Percentiles rank a stretch among this genome's conserved stretches.
These are phyloP conservation scores for Prochilodus magdalenae DNA, from an alignment of 2,113 vertebrate genomes.

Conservation along the genomic window DNA sequence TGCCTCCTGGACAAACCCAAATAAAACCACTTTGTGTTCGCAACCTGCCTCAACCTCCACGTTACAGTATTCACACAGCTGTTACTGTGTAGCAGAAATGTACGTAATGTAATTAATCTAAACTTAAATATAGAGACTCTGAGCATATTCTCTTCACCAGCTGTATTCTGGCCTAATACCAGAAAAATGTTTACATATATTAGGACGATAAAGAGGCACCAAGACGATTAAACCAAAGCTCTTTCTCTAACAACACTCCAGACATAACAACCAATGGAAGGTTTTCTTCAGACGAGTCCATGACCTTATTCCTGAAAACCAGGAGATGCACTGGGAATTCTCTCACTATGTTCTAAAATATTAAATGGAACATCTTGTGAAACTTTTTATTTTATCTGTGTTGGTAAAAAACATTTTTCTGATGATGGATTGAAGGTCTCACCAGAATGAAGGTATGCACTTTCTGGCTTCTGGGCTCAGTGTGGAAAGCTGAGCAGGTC, in stretches of 20 bases:
- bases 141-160: background rate
- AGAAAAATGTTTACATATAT: constrained; percentile 5
- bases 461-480: background rate
- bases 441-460: background rate
- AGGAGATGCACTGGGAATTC: too few relatives aligned
- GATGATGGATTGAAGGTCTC: background rate
- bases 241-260: constrained; percentile 1
- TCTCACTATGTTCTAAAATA: too few relatives aligned
- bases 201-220: constrained; percentile 8
- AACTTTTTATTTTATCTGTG: too few relatives aligned
- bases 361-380: background rate
- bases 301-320: too few relatives aligned
- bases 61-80: too few relatives aligned
- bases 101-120: too few relatives aligned
- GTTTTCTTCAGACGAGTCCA: background rate
- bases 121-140: too few relatives aligned
- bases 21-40: too few relatives aligned
- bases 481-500: constrained; percentile 46
- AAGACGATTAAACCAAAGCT: constrained; percentile 15
- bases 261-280: background rate
- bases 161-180: background rate
- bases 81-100: too few relatives aligned
- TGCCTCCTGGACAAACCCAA: too few relatives aligned
- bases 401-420: too few relatives aligned
- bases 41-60: too few relatives aligned